phyloP scores from a whole-genome alignment of 2,888 invertebrate genomes.

The Zygaena filipendulae region DNA sequence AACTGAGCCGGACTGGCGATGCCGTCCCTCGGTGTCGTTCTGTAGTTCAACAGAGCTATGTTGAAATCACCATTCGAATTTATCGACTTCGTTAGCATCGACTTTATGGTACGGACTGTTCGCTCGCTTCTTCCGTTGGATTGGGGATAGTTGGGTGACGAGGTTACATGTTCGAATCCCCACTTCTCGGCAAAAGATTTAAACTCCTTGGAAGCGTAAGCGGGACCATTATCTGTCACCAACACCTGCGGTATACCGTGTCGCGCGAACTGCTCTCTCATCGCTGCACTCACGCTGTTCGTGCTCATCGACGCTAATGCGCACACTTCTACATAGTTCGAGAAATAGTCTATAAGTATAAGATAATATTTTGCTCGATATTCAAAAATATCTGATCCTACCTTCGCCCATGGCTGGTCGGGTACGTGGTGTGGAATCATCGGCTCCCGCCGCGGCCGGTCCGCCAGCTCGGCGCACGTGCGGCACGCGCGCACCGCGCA shows the following conservation, averaged over 20 bases:
- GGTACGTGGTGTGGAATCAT: conserved; percentile 8
- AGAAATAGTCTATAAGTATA: conserved; percentile 7
- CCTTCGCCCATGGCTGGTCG: conserved; percentile 7
- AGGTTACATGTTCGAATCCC: conserved; percentile 6
- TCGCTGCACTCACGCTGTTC: conserved; percentile 4
- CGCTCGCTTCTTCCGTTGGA: conserved; percentile 6
- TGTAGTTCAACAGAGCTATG: conserved; percentile 6
- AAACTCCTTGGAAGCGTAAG: conserved; percentile 9
- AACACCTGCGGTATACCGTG: conserved; percentile 10
- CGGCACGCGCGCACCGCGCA: conserved; percentile 9
- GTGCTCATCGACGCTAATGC: conserved; percentile 4
- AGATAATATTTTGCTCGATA: conserved; percentile 2
- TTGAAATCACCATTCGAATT: conserved; percentile 6
- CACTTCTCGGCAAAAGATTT: conserved; percentile 9
- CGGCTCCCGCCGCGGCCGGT: conserved; percentile 6
- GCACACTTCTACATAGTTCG: conserved; percentile 10
- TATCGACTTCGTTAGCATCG: conserved; percentile 6
- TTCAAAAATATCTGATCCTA: conserved; percentile 11
- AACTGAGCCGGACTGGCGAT: conserved; percentile 9
- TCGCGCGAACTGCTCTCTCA: conserved; percentile 11
- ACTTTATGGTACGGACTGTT: conserved; percentile 5
- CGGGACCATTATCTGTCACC: conserved; percentile 11
- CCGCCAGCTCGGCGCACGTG: conserved; percentile 11
- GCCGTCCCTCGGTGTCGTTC: conserved; percentile 8
- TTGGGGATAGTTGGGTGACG: conserved; percentile 7